Evolutionary conservation across 2,113 vertebrate genomes (phyloP).

Genomic region (Dascyllus trimaculatus): DNA sequence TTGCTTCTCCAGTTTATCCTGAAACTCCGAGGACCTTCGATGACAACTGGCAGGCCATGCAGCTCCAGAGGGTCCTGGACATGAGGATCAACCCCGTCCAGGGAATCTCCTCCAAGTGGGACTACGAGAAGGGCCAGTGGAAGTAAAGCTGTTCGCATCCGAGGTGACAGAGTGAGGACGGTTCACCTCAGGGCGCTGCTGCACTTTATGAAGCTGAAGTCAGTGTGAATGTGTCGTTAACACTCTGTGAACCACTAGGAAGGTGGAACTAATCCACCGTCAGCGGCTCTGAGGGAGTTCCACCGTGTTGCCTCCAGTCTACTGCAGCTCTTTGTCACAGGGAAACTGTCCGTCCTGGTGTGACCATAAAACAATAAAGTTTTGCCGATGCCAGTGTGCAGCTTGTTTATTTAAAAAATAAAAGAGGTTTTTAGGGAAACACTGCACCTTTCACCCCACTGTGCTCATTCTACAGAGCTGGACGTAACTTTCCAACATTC

Average conservation of each 20-base stretch:
- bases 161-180: constrained; percentile 17
- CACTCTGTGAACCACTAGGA: constrained; percentile 15
- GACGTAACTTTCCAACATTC: too few relatives aligned
- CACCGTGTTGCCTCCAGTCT: constrained; percentile 6
- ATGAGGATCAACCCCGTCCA: constrained; percentile 87
- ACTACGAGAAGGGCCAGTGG: constrained; percentile 90
- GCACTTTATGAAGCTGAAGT: background rate
- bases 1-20: constrained; percentile 83
- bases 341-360: constrained; percentile 24
- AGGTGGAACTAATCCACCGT: background rate
- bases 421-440: too few relatives aligned
- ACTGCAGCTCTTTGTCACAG: constrained; percentile 22
- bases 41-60: constrained; percentile 84
- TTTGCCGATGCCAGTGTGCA: background rate
- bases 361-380: constrained; percentile 25
- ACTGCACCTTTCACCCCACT: too few relatives aligned
- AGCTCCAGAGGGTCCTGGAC: constrained; percentile 88
- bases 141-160: constrained; percentile 74
- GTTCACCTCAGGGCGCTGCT: background rate
- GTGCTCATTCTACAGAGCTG: too few relatives aligned
- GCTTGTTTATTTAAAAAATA: background rate
- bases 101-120: constrained; percentile 89
- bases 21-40: constrained; percentile 82
- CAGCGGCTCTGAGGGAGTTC: background rate
- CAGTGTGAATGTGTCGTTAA: background rate